phyloP scores from a whole-genome alignment of 2,888 invertebrate species.

The Drosophila helvetica region DNA sequence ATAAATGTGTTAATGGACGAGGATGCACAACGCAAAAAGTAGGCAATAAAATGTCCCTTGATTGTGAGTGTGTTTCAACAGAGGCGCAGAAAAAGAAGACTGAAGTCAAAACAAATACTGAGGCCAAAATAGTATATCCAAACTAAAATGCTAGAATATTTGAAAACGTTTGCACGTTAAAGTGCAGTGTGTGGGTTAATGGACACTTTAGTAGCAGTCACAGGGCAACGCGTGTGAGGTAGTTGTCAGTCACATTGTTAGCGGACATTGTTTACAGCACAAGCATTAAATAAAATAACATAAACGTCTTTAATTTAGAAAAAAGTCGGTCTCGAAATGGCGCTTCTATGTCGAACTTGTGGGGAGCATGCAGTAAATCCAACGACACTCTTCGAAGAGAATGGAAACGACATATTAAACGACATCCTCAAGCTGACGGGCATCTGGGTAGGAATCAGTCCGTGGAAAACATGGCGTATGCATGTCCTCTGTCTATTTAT shows the following conservation, averaged over 20 bases:
- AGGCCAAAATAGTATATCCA: too few relatives aligned
- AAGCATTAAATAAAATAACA: background rate
- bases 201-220: background rate
- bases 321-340: constrained; percentile 11
- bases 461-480: background rate
- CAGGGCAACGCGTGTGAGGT: background rate
- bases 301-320: background rate
- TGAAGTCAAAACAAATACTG: too few relatives aligned
- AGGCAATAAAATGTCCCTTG: background rate
- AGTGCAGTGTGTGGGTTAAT: too few relatives aligned
- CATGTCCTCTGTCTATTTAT: too few relatives aligned
- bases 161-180: too few relatives aligned
- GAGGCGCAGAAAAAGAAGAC: too few relatives aligned
- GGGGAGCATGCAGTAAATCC: constrained; percentile 19
- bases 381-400: constrained; percentile 16
- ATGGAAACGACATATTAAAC: constrained; percentile 3
- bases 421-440: constrained; percentile 23
- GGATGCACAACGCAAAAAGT: background rate
- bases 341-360: constrained; percentile 30
- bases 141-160: too few relatives aligned
- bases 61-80: too few relatives aligned
- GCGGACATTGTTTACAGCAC: background rate
- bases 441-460: constrained; percentile 11
- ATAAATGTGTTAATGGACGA: background rate
- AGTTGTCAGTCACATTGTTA: background rate